Conservation (phyloP, 2,113 vertebrate species). For the Kryptolebias marmoratus region DNA sequence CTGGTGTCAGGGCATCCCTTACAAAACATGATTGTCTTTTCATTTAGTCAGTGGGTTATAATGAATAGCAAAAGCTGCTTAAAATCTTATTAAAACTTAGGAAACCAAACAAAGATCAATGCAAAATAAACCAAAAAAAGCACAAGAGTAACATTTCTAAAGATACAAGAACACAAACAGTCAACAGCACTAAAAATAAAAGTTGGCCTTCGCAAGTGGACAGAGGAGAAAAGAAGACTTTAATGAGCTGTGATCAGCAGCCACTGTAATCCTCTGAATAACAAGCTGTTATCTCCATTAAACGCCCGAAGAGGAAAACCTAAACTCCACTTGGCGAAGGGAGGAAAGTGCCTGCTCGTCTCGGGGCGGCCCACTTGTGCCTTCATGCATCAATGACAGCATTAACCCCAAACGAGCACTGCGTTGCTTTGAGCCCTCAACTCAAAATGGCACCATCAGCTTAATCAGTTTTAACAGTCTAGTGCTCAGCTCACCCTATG, state of each 20-base stretch:
- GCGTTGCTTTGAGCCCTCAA: constrained; percentile 4
- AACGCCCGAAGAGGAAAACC: constrained; percentile 60
- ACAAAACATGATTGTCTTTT: too few species aligned
- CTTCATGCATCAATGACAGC: constrained; percentile 58
- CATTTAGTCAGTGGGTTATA: too few species aligned
- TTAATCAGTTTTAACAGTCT: constrained; percentile 65
- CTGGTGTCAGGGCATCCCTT: too few species aligned
- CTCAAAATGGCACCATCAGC: constrained; percentile 40
- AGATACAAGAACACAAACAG: not conserved
- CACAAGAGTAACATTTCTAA: not conserved
- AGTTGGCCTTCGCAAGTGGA: constrained; percentile 14
- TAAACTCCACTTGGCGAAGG: constrained; percentile 64
- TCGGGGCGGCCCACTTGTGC: constrained; percentile 57
- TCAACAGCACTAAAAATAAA: not conserved
- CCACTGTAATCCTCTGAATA: constrained; percentile 44
- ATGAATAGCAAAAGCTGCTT: too few species aligned
- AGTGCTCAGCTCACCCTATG: constrained; percentile 50
- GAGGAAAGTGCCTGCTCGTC: constrained; percentile 55
- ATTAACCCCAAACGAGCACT: constrained; percentile 50
- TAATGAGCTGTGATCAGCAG: constrained; percentile 56
- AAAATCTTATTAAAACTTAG: too few species aligned
- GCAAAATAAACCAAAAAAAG: too few species aligned
- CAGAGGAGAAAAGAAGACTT: constrained; percentile 22
- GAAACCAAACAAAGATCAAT: too few species aligned
- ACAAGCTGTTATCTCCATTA: constrained; percentile 68